A percentile compares a stretch with the other conserved stretches of the same genome.
phyloP scores from a whole-genome alignment of 2,797 vertebrate genomes.

The Anomalospiza imberbis region DNA sequence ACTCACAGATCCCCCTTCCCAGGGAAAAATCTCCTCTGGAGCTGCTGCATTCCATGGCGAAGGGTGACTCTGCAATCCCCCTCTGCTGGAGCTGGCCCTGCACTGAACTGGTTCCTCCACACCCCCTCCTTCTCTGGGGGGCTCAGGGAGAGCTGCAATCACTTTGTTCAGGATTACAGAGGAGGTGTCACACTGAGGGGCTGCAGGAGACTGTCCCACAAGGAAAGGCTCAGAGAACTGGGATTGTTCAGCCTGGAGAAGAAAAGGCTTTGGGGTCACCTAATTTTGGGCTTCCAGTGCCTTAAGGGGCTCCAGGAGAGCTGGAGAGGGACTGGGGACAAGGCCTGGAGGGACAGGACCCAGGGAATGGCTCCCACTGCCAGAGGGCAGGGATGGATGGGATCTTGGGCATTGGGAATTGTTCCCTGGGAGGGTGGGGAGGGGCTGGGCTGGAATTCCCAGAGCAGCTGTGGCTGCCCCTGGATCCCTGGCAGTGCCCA shows the following conservation, averaged over 20 bases:
- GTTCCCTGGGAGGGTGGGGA: neutral
- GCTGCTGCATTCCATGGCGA: neutral
- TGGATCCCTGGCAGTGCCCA: neutral
- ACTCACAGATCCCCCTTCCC: neutral
- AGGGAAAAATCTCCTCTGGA: neutral
- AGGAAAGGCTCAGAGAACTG: neutral
- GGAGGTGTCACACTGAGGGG: accelerated
- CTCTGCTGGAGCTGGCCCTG: neutral
- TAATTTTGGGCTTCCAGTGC: neutral
- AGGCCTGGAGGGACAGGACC: accelerated
- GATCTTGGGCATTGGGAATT: neutral
- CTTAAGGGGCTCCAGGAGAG: neutral
- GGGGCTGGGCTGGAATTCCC: neutral
- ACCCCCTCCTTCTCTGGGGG: neutral
- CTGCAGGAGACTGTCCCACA: neutral
- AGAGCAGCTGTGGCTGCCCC: neutral
- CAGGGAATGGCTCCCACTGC: neutral
- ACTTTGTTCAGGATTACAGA: neutral
- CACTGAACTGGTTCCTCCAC: neutral
- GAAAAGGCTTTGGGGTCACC: neutral
- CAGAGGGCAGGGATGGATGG: neutral
- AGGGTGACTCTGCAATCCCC: neutral
- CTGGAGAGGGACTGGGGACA: neutral
- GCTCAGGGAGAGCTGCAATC: accelerated
- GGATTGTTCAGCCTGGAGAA: neutral